phyloP scores from a whole-genome alignment of 2,888 invertebrate species.

The Aricia artaxerxes region DNA sequence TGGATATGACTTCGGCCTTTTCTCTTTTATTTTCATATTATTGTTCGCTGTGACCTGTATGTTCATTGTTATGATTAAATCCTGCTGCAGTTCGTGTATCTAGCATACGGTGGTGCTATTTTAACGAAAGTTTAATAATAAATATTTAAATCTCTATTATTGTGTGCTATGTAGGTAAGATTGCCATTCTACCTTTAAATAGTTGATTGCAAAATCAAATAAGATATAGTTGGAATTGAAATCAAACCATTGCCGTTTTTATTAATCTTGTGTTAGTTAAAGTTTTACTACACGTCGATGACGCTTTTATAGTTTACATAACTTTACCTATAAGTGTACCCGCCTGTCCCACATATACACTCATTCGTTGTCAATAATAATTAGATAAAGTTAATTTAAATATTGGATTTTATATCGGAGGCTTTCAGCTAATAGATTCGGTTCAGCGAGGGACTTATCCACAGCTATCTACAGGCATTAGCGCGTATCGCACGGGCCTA shows the following conservation, averaged over 20 bases:
- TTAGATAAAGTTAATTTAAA: constrained; percentile 7
- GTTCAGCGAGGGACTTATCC: constrained; percentile 55
- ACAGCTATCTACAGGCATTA: constrained; percentile 69
- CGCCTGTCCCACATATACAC: not conserved
- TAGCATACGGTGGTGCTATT: not conserved
- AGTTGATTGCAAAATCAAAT: too few species aligned
- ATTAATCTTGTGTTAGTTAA: too few species aligned
- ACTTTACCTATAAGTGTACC: not conserved
- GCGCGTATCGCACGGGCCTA: constrained; percentile 80
- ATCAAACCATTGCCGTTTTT: not conserved
- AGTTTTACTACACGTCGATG: not conserved
- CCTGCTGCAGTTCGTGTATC: not conserved
- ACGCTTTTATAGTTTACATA: not conserved
- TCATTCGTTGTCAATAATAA: not conserved
- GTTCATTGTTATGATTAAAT: not conserved
- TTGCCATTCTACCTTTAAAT: not conserved
- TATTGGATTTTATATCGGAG: not conserved
- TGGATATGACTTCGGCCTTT: constrained; percentile 50
- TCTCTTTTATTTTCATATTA: constrained; percentile 6
- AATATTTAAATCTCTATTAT: not conserved
- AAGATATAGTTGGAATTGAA: not conserved
- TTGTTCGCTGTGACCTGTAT: not conserved
- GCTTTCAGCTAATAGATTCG: constrained; percentile 28
- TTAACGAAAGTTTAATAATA: not conserved
- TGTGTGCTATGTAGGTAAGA: not conserved